Evolutionary conservation across 37 sponge, comb jelly and placozoan species (phyloP), one percentile per base, ranked within the genome.

Genomic region (Beroe forskalii): DNA sequence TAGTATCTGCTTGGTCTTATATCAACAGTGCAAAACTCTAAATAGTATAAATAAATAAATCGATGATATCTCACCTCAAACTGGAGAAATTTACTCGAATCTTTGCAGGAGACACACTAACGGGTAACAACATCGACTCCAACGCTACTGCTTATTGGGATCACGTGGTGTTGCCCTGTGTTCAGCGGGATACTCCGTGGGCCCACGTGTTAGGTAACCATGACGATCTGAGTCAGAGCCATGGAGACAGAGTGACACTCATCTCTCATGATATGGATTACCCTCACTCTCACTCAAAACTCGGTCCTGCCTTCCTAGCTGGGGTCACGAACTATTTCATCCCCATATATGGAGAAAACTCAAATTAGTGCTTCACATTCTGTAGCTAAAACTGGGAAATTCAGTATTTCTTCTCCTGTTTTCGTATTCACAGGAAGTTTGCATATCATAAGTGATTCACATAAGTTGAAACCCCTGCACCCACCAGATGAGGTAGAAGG

Each of bases 171-270:
- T 44, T 62, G 37, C 93, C 93, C 0, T 93, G 93, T 67, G 60
- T 93, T 23, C 37, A 67, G 17, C 67, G 75, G 0, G 41, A 41
- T 38, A 93, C 93, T 4, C 89, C 60, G 27, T 93, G 93, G 93
- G 91, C 91, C 89, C 89, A 86, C n/a, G 91, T 93, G 41, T 91
- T 93, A 42, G 93, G 93, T 32, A 93, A 93, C 67, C 93, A 93
- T 64, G 93, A 91, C 90, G 91, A 90, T 80, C 55, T 80, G 55
- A 44, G 55, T 44, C 3, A 43, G 86, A 28, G 42, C 8, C 43
- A 44, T 9, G 86, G 86, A 41, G 55, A 80, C 86, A 80, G 86
- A 48, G 55, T 4, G 48, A 80, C 55, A 44, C 55, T 80, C 3
- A 80, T 80, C 25, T 42, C 8, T 8, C 35, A 80, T 37, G 86